Base-by-base conservation (phyloP, 2,888 invertebrate species). In the Machimus rusticus region DNA sequence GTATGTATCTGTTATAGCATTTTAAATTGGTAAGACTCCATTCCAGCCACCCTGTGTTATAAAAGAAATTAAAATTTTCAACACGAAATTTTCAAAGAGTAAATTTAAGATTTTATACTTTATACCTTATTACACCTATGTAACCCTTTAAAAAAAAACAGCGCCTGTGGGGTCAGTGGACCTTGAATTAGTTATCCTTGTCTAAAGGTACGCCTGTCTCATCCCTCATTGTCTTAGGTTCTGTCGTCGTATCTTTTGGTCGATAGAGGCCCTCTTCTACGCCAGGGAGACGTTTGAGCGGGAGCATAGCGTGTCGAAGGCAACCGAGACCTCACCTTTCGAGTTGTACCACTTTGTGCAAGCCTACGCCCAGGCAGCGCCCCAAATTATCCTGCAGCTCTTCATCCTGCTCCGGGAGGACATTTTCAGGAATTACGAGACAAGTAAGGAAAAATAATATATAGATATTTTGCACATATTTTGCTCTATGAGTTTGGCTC, bases 321-420 rank as follows among this genome's bases (percentile, higher is more conserved):
- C 95, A 5, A 94, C 94, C 31, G 94, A 94, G 86, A 95, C 96
- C 1, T 95, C 96, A 31, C 94, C 95, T n/a, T 94, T 95, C 89
- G 96, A 97, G 91, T 93, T 97, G 46, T 97, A 96, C 90, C 94
- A 96, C 86, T 96, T 97, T 90, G 93, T 97, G 14, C 96, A 97
- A 91, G 95, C 96, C 1, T 97, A 96, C 92, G 93, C 96, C 12
- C 97, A 97, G 90, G 95, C 96, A 2, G 95, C 95, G 0, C 97
- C 97, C 0, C 96, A 96, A 91, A 94, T 95, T 66, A 91, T 95
- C 39, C 93, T 95, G 89, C 96, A 94, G 92, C 94, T 93, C 23
- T 95, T 95, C 91, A 93, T 96, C 90, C 93, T 97, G 91, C 93
- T 95, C 86, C 92, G 94, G 55, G 94, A 94, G 89, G 93, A 94